phyloP scores from a whole-genome alignment of 2,797 vertebrate species.

The Anguilla megastoma region DNA sequence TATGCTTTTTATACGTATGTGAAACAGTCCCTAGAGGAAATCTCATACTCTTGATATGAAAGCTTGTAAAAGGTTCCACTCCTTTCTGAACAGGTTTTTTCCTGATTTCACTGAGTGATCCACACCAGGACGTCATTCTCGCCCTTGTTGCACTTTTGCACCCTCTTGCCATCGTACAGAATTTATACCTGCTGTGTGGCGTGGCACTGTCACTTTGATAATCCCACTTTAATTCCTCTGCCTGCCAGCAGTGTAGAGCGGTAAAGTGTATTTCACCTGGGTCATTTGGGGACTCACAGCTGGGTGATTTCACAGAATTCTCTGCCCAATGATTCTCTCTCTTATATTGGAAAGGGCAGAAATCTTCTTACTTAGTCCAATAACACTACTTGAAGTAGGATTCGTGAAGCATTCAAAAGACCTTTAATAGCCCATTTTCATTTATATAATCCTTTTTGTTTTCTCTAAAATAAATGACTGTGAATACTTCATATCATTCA shows the following conservation, averaged over 20 bases:
- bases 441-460: not conserved
- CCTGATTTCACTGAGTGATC: not conserved
- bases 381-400: not conserved
- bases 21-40: not conserved
- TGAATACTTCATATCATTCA: not conserved
- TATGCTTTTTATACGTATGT: not conserved
- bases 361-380: not conserved
- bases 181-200: not conserved
- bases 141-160: not conserved
- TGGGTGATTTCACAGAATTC: not conserved
- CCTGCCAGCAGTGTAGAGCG: not conserved
- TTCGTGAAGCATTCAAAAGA: not conserved
- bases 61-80: not conserved
- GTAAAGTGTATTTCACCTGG: not conserved
- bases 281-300: not conserved
- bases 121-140: not conserved
- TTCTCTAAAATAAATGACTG: not conserved
- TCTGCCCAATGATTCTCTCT: not conserved
- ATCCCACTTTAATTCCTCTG: slow-evolving; percentile 1
- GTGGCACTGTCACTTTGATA: not conserved
- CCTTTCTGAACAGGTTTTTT: not conserved
- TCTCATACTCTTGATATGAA: not conserved
- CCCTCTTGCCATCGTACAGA: not conserved
- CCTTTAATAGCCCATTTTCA: not conserved
- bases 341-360: not conserved